Base-by-base conservation (phyloP, 2,113 vertebrate genomes). In the Pseudorasbora parva region DNA sequence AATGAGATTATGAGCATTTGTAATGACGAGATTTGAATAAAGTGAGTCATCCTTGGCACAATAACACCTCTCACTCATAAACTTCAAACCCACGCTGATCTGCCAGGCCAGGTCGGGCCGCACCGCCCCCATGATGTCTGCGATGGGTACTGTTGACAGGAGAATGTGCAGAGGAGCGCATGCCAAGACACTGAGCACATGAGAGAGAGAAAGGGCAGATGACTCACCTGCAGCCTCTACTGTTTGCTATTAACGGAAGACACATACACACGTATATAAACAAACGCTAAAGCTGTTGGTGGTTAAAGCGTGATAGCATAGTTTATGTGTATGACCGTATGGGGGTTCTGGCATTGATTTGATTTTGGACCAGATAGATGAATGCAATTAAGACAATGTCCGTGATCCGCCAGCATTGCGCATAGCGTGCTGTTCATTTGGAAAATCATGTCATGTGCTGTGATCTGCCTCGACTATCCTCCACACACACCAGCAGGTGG, bases 71-170 rank as follows among this genome's bases (percentile, higher is more conserved):
- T 21, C 37, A 62, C 76, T 62, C 56, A 45, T 78, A 78, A 79
- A 73, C 83, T 82, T 78, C 78, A 59, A 43, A 49, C 73, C 83
- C 64, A 76, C 64, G 23, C 64, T 83, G 73, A 27, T 66, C 76
- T n/a, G 19, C 80, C 60, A n/a, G 6, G 69, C 56, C 82, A 56
- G 76, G 71, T 27, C 45, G 5, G 27, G 72, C 82, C 79, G 82
- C 5, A 81, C 86, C 81, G 43, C 90, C 90, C 82, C 86, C 78
- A 66, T 27, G 82, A 91, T 88, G 86, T 83, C 80, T 83, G 60
- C 59, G 87, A 74, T 86, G 75, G 79, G 79, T 85, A 78, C 79
- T 82, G 86, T 87, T 86, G 85, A 78, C 76, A 62, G 30, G 49
- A 81, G 60, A 83, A 66, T 23, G 74, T 43, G 68, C 71, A 41